Evolutionary conservation across 2,113 vertebrate species (phyloP).

Genomic region (Petaurus breviceps): DNA sequence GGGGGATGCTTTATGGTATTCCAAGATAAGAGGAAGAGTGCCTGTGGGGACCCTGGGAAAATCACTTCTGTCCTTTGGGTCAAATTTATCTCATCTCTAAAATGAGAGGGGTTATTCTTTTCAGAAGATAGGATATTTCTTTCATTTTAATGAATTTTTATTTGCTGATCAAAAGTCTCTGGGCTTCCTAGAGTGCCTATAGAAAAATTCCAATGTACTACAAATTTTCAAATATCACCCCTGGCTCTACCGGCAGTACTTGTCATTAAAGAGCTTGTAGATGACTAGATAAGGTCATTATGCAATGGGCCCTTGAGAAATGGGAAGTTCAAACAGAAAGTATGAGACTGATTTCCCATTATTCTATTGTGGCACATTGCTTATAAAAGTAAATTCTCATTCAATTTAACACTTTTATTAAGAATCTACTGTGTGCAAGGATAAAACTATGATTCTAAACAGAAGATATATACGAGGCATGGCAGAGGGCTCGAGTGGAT

Average conservation of each 20-base stretch:
- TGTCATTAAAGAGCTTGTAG: neutral
- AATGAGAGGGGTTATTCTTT: neutral
- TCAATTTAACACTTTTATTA: neutral
- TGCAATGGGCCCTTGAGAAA: neutral
- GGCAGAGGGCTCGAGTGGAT: neutral
- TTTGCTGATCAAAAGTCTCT: neutral
- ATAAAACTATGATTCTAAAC: neutral
- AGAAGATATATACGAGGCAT: too few relatives aligned
- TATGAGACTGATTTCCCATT: neutral
- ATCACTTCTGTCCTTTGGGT: neutral
- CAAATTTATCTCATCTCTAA: constrained; percentile 12
- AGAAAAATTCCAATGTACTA: neutral
- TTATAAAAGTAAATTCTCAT: neutral
- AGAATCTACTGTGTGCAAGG: neutral
- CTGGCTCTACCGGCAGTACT: neutral
- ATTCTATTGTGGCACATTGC: neutral
- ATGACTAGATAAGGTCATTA: neutral
- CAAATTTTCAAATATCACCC: neutral
- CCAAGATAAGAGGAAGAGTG: neutral
- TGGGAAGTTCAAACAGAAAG: neutral
- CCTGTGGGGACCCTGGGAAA: neutral
- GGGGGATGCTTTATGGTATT: too few relatives aligned
- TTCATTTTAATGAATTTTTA: neutral
- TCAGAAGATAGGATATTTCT: neutral
- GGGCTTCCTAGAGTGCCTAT: neutral